Evolutionary conservation across 2,113 vertebrate genomes (phyloP).

Genomic region (Fulmarus glacialis): DNA sequence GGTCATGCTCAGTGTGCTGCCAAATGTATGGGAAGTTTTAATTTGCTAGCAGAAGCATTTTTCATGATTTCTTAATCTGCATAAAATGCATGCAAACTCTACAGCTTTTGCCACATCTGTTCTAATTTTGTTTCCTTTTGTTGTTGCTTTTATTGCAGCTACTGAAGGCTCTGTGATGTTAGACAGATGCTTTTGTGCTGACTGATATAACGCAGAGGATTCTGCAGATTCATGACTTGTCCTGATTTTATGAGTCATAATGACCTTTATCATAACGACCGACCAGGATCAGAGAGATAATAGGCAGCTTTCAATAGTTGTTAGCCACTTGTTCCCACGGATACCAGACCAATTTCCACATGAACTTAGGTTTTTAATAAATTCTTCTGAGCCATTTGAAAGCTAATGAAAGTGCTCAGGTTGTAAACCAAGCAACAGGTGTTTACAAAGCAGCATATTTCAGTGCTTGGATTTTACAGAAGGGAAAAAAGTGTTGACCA

Average conservation of each 20-base stretch:
- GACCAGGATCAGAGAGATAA: slow-evolving; percentile 28
- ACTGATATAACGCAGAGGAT: slow-evolving; percentile 36
- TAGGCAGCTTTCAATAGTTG: background rate
- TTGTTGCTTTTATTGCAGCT: slow-evolving; percentile 41
- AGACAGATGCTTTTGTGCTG: slow-evolving; percentile 51
- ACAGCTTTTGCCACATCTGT: background rate
- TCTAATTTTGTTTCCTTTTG: slow-evolving; percentile 43
- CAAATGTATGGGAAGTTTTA: background rate
- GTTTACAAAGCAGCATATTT: background rate
- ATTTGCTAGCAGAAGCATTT: background rate
- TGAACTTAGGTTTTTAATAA: slow-evolving; percentile 5
- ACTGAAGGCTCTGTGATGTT: slow-evolving; percentile 30
- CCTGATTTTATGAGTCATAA: slow-evolving; percentile 40
- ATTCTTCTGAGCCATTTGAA: background rate
- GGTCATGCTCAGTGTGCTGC: background rate
- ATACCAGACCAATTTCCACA: background rate
- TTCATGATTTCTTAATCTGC: background rate
- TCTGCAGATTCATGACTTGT: slow-evolving; percentile 15
- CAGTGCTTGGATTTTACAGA: background rate
- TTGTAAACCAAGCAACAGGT: slow-evolving; percentile 1
- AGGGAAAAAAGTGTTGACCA: background rate
- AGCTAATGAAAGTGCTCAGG: background rate
- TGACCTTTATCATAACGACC: slow-evolving; percentile 54
- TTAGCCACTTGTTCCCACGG: slow-evolving; percentile 9
- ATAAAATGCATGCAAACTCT: background rate